These are phyloP conservation scores for Zaprionus gabonicus DNA, from an alignment of 1,140 invertebrate genomes.

Conservation along the genomic window DNA sequence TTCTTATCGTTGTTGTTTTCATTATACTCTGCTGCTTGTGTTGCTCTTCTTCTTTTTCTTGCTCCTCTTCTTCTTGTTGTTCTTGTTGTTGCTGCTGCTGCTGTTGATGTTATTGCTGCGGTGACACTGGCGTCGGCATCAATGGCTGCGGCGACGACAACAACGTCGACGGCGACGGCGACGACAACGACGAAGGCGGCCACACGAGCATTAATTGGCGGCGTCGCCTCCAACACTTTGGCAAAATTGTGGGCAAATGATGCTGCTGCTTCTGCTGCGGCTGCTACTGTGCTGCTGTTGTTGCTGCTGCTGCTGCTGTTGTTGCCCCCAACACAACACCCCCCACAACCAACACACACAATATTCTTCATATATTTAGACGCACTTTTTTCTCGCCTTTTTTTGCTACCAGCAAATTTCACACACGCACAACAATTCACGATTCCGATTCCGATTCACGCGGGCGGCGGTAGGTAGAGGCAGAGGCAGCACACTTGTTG, in stretches of 20 bases:
- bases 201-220: constrained; percentile 49
- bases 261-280: constrained; percentile 10
- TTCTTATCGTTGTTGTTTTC: constrained; percentile 32
- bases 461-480: constrained; percentile 21
- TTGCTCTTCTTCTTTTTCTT: constrained; percentile 40
- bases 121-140: constrained; percentile 56
- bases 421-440: constrained; percentile 47
- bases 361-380: constrained; percentile 49
- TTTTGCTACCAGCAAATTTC: constrained; percentile 47
- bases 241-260: constrained; percentile 43
- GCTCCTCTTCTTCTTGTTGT: constrained; percentile 21
- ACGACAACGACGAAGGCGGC: constrained; percentile 17
- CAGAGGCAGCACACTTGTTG: constrained; percentile 45
- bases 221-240: constrained; percentile 49
- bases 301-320: constrained; percentile 15
- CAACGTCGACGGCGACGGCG: not conserved
- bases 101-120: constrained; percentile 50
- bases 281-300: not conserved
- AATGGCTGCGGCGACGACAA: constrained; percentile 36
- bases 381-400: constrained; percentile 51
- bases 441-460: constrained; percentile 42
- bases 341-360: constrained; percentile 21
- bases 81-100: constrained; percentile 38
- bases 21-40: constrained; percentile 16
- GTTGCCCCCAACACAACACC: constrained; percentile 20